Conservation (phyloP, 1,140 invertebrate species). For the Lanistes nyassanus region DNA sequence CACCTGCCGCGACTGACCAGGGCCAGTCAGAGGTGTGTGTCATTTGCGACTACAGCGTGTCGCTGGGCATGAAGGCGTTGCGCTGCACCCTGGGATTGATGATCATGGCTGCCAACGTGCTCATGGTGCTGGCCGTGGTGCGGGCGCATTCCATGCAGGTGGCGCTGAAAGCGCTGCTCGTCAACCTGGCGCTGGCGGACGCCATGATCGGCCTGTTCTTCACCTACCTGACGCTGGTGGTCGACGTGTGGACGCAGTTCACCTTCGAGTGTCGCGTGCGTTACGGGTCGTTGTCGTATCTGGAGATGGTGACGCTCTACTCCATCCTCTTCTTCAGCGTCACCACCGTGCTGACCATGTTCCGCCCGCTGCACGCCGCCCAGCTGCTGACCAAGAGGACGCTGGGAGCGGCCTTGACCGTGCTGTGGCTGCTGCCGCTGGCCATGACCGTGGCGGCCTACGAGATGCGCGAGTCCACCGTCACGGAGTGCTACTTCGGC, state of each 20-base stretch:
- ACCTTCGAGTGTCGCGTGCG: not conserved
- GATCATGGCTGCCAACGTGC: not conserved
- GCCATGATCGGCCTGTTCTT: slow-evolving; percentile 2
- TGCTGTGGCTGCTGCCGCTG: slow-evolving; percentile 12
- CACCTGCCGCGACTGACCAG: not conserved
- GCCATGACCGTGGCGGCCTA: slow-evolving; percentile 7
- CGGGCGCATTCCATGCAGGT: not conserved
- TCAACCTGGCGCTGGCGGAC: slow-evolving; percentile 14
- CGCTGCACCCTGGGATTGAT: not conserved
- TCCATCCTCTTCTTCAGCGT: slow-evolving; percentile 11
- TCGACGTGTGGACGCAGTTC: slow-evolving; percentile 7
- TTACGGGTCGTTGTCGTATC: slow-evolving; percentile 3
- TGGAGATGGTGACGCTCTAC: slow-evolving; percentile 8
- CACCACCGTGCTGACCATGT: not conserved
- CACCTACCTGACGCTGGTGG: slow-evolving; percentile 11
- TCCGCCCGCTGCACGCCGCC: not conserved
- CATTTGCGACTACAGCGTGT: slow-evolving; percentile 8
- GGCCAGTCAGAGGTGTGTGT: not conserved
- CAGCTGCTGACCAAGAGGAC: slow-evolving; percentile 6
- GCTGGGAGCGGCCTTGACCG: slow-evolving; percentile 10
- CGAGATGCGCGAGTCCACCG: not conserved
- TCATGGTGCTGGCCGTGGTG: slow-evolving; percentile 1
- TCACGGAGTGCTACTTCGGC: slow-evolving; percentile 14
- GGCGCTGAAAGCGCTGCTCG: slow-evolving; percentile 3
- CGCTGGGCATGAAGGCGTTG: not conserved